Base-by-base conservation (phyloP, 2,113 vertebrate species). In the Charadrius vociferus region DNA sequence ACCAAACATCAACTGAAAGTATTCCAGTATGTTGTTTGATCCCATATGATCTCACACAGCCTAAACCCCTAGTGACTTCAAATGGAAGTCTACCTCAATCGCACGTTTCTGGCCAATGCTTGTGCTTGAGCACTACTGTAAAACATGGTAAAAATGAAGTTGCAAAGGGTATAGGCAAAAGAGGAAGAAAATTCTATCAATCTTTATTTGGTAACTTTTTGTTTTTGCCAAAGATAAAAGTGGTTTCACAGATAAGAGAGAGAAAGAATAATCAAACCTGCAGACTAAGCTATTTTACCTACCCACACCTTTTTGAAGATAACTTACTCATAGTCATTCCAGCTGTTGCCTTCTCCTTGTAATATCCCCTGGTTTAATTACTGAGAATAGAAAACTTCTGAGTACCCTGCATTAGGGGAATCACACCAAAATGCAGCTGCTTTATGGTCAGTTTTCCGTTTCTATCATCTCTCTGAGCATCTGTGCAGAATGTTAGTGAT, bases 381-480 rank as follows among this genome's bases (percentile, higher is more conserved):
- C 93, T 87, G 80, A 93, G 37, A 95, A 92, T 20, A 94, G 73
- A 86, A 94, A 89, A 81, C 55, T 95, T 85, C 65, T 21, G 49
- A 87, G 86, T 85, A 87, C 32, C 12, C 65, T 65, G 34, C 77
- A 85, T 71, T 95, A 74, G 36, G 68, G 66, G 78, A 95, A 97
- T 89, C 68, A 85, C 77, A 94, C 61, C 68, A 97, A 96, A 93
- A 95, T 36, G 83, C 91, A 95, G 88, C 91, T 92, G 92, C 93
- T 96, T 92, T 95, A 90, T 78, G 91, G 96, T 97, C 94, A 96
- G 94, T 92, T 92, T 96, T 95, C 94, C 77, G 74, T 81, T 95
- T 81, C 84, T 84, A 95, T 88, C 90, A 88, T 91, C 88, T 86
- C 92, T 94, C 88, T 68, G 68, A 95, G 94, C 94, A 95, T 95